These are phyloP conservation scores for Onychomys leucogaster DNA, from an alignment of 2,797 vertebrate genomes.

Conservation along the genomic window DNA sequence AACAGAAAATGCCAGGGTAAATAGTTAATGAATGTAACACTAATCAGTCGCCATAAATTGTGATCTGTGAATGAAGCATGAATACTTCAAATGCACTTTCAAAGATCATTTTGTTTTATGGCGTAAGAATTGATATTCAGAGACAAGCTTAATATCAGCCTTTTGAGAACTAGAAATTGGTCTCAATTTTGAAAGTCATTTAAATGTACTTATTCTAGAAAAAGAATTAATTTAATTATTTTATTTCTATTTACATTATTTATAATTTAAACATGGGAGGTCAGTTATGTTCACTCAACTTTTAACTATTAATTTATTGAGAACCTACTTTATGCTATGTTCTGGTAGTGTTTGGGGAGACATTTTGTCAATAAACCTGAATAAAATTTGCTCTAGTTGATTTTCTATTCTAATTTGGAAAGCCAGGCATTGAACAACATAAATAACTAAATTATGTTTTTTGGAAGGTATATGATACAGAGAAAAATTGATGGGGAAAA, in stretches of 20 bases:
- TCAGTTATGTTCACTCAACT: neutral
- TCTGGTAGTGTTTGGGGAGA: neutral
- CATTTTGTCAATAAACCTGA: neutral
- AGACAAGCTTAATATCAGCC: constrained; percentile 67
- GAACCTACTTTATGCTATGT: neutral
- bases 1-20: constrained; percentile 60
- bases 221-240: neutral
- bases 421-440: constrained; percentile 29
- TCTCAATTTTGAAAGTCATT: constrained; percentile 66
- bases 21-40: constrained; percentile 71
- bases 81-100: constrained; percentile 75
- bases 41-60: constrained; percentile 78
- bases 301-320: constrained; percentile 17
- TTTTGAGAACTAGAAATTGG: constrained; percentile 55
- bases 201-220: constrained; percentile 52
- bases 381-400: neutral
- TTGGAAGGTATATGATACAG: neutral
- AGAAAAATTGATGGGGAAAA: neutral
- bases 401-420: constrained; percentile 35
- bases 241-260: constrained; percentile 39
- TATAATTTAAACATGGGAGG: constrained; percentile 23
- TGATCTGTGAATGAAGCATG: constrained; percentile 69
- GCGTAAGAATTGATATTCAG: constrained; percentile 66
- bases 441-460: constrained; percentile 17
- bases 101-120: constrained; percentile 70